These are phyloP conservation scores for Calameuta pallipes DNA, from an alignment of 2,888 invertebrate species.

Conservation along the genomic window DNA sequence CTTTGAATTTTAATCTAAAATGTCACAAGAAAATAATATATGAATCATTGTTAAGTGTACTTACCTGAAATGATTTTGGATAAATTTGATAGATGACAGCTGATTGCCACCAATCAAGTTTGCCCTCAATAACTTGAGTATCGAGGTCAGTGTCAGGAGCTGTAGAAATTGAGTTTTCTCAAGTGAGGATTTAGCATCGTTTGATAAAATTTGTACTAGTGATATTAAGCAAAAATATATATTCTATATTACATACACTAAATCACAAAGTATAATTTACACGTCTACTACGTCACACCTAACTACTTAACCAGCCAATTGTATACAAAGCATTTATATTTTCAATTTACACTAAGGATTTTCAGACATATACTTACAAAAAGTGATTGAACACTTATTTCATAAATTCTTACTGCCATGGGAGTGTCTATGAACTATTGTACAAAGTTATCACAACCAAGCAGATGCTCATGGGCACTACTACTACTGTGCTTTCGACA, in stretches of 20 bases:
- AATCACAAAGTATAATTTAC: background rate
- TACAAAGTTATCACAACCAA: background rate
- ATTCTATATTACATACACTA: background rate
- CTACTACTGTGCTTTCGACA: background rate
- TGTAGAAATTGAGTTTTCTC: background rate
- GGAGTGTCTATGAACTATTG: slow-evolving; percentile 1
- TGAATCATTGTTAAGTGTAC: background rate
- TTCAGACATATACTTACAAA: background rate
- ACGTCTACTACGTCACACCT: background rate
- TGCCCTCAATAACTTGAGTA: background rate
- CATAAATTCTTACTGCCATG: slow-evolving; percentile 2
- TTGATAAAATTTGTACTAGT: background rate
- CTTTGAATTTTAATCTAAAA: background rate
- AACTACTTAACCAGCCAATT: background rate
- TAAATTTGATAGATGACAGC: slow-evolving; percentile 88
- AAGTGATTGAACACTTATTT: slow-evolving; percentile 7
- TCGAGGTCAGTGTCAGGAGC: background rate
- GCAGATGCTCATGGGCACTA: slow-evolving; percentile 9
- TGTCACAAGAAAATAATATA: background rate
- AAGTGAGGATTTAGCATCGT: background rate
- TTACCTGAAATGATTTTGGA: slow-evolving; percentile 83
- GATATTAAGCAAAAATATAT: background rate
- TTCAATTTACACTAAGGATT: background rate
- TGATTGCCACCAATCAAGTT: slow-evolving; percentile 84
- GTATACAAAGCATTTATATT: background rate